phyloP scores from a whole-genome alignment of 2,888 invertebrate species.

The Hypena proboscidalis region DNA sequence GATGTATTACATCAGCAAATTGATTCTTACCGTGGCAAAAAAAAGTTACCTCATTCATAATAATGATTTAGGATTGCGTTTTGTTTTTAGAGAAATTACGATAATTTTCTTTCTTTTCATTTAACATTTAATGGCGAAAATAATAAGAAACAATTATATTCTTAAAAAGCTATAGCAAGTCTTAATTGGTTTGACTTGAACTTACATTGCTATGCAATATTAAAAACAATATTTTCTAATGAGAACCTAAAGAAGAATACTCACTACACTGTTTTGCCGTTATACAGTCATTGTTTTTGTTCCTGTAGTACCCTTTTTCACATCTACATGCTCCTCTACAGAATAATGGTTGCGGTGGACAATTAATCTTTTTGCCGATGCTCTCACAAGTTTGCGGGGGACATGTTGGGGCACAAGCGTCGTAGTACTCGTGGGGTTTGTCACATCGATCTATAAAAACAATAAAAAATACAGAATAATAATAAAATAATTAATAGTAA shows the following conservation, averaged over 20 bases:
- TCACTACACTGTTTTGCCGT: slow-evolving; percentile 42
- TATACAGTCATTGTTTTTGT: slow-evolving; percentile 36
- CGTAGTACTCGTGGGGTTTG: slow-evolving; percentile 24
- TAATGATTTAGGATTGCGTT: no score
- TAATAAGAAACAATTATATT: no score
- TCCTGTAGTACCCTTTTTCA: slow-evolving; percentile 45
- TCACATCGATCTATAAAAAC: slow-evolving; percentile 21
- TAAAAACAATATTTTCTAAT: not conserved
- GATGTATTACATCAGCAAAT: no score
- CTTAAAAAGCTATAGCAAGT: no score
- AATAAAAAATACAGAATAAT: not conserved
- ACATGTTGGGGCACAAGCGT: slow-evolving; percentile 26
- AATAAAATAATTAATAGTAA: not conserved
- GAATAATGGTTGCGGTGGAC: slow-evolving; percentile 11
- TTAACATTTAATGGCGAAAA: no score
- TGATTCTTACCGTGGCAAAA: no score
- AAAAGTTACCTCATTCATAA: no score
- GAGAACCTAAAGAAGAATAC: slow-evolving; percentile 17
- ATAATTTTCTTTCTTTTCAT: no score
- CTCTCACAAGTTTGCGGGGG: slow-evolving; percentile 35
- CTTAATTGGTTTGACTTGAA: no score
- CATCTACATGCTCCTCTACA: slow-evolving; percentile 31
- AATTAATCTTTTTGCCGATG: slow-evolving; percentile 19
- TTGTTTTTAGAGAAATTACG: no score
- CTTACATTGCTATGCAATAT: no score